Conservation (phyloP, 2,797 vertebrate genomes). For the Amblyopsis hoosieri region DNA sequence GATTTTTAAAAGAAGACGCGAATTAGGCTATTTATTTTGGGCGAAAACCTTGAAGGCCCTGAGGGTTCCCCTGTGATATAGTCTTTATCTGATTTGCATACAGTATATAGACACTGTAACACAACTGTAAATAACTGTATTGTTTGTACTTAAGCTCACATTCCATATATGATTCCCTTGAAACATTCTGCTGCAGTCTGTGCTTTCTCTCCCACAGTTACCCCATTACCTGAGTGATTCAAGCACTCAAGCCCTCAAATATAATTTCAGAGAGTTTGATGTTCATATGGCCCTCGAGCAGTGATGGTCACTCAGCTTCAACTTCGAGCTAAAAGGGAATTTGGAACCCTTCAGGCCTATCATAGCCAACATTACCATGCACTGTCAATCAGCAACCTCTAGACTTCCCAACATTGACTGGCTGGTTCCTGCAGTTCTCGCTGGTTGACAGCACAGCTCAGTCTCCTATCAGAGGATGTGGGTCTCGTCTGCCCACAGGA, state of each 20-base stretch:
- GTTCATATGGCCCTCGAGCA: constrained; percentile 51
- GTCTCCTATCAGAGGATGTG: constrained; percentile 34
- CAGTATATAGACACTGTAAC: too few relatives aligned
- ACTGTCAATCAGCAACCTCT: constrained; percentile 38
- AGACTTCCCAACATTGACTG: constrained; percentile 29
- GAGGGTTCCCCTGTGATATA: neutral
- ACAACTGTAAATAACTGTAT: too few relatives aligned
- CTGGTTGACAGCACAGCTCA: constrained; percentile 44
- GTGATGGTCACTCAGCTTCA: constrained; percentile 62
- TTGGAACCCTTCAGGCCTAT: constrained; percentile 50
- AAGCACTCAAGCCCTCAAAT: constrained; percentile 54
- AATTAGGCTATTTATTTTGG: too few relatives aligned
- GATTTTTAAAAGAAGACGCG: too few relatives aligned
- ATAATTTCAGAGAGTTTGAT: constrained; percentile 51
- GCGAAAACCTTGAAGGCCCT: too few relatives aligned
- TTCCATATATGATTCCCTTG: too few relatives aligned
- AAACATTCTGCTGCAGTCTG: constrained; percentile 25
- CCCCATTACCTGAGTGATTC: constrained; percentile 57
- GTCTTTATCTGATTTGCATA: too few relatives aligned
- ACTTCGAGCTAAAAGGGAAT: constrained; percentile 51
- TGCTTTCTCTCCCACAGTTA: constrained; percentile 28
- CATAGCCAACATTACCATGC: constrained; percentile 41
- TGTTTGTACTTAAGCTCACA: too few relatives aligned
- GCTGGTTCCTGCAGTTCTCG: constrained; percentile 24
- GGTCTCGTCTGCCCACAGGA: constrained; percentile 39